Conservation (phyloP, 2,113 vertebrate species). For the Cardinalis cardinalis region DNA sequence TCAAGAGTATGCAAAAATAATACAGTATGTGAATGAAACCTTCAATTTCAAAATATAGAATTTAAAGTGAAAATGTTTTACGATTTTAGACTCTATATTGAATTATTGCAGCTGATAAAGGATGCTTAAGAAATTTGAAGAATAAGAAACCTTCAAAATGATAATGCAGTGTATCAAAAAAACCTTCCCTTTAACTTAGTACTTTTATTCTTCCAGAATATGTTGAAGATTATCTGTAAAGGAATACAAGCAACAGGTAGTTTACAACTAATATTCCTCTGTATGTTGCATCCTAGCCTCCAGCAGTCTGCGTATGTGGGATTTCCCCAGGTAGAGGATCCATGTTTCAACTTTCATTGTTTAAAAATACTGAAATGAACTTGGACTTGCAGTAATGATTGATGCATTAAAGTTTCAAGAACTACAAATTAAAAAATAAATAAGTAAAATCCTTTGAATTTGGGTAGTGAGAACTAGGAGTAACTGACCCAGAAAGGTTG, state of each 20-base stretch:
- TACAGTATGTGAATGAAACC: neutral
- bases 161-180: neutral
- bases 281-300: neutral
- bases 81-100: neutral
- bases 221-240: neutral
- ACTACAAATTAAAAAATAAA: neutral
- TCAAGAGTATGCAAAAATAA: neutral
- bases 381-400: neutral
- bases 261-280: neutral
- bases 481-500: neutral
- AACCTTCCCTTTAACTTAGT: accelerated
- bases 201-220: neutral
- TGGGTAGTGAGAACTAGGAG: neutral
- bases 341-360: neutral
- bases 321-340: neutral
- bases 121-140: accelerated
- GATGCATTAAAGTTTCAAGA: neutral
- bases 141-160: neutral
- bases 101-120: neutral
- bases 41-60: neutral
- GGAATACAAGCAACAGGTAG: neutral
- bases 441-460: neutral
- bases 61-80: neutral
- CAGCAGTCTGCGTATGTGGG: neutral
- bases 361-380: neutral